Base-by-base conservation (phyloP, 2,797 vertebrate species). In the Erpetoichthys calabaricus region DNA sequence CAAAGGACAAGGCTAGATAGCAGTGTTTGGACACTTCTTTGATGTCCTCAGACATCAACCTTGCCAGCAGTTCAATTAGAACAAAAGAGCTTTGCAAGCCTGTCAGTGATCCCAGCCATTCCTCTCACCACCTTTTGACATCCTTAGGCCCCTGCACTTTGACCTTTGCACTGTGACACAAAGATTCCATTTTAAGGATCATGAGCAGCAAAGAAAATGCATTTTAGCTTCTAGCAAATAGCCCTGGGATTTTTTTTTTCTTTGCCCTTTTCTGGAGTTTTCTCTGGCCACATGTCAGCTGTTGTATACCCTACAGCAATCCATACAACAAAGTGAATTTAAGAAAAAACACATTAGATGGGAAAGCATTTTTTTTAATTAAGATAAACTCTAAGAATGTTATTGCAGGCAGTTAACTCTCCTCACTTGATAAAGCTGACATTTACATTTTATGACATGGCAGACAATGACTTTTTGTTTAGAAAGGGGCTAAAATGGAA, bases 11-110 rank as follows among this genome's bases (percentile, higher is more conserved):
- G 63, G 74, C 70, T 68, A 80, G 86, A 89, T 83, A 86, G 82
- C 87, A 89, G 85, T 75, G 73, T 85, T 84, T 74, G 79, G 85
- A 82, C 76, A 68, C 67, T 74, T 78, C 91, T 94, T 90, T 96
- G 89, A 92, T 89, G 90, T 88, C 71, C 68, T 70, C 63, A 69
- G 75, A 73, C 73, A 68, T 71, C 78, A 72, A 66, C 76, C 79
- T 65, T 57, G 45, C 73, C 71, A 69, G 71, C 60, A 42, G 57
- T 67, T 70, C 70, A 73, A 61, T 10, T 61, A 66, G 81, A 73
- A 90, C 83, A 89, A 90, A 86, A 74, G 80, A 73, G 4, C 56
- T 45, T 60, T 69, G 72, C 61, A 5, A 7, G 62, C 52, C 67
- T 58, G 52, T 67, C 67, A 72, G 74, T 74, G 70, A 69, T 65